Percentiles rank a stretch among this genome's conserved stretches.
phyloP scores from a whole-genome alignment of 2,888 invertebrate species.

The Graphium colonna region DNA sequence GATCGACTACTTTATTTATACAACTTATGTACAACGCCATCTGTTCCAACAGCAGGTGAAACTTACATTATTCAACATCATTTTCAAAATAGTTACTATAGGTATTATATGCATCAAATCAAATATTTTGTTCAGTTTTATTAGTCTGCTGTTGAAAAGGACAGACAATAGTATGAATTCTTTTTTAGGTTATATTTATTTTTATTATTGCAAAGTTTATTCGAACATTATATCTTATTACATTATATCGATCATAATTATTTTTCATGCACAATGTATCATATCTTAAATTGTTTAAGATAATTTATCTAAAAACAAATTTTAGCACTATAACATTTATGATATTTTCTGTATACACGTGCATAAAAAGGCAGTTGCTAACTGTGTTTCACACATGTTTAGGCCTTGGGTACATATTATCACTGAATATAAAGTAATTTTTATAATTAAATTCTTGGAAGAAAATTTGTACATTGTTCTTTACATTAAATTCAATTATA shows the following conservation, averaged over 20 bases:
- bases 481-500: conserved; percentile 5
- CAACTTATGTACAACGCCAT: conserved; percentile 7
- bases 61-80: not conserved
- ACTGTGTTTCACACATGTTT: conserved; percentile 1
- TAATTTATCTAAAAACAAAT: not conserved
- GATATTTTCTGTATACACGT: not conserved
- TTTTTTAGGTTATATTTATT: conserved; percentile 3
- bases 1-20: conserved; percentile 11
- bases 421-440: not conserved
- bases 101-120: not conserved
- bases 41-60: conserved; percentile 5
- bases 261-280: not conserved
- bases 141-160: not conserved
- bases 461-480: conserved; percentile 11
- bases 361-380: not conserved
- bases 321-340: not conserved
- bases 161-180: not conserved
- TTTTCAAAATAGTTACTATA: not conserved
- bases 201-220: conserved; percentile 14
- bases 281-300: conserved; percentile 1
- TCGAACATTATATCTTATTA: conserved; percentile 16
- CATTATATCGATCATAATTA: conserved; percentile 6
- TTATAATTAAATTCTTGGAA: conserved; percentile 13
- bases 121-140: too few species aligned
- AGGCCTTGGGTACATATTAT: conserved; percentile 4